Conservation (phyloP, 2,888 invertebrate species). For the Patella caerulea region DNA sequence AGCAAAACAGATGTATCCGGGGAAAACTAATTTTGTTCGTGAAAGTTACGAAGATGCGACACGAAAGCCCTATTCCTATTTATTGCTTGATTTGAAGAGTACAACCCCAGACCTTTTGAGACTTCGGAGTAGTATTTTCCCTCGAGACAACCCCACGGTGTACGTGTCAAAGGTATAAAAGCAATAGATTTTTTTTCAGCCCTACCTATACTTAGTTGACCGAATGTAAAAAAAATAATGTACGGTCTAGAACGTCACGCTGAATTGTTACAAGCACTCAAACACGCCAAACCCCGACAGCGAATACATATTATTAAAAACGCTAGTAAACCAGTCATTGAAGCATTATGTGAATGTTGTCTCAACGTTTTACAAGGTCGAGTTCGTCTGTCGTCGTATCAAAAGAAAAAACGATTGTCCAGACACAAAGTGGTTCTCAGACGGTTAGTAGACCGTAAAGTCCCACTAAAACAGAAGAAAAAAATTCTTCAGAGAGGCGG, state of each 20-base stretch:
- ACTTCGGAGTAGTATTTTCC: no score
- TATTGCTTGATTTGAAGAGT: no score
- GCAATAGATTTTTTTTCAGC: neutral
- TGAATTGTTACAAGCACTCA: neutral
- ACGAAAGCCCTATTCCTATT: no score
- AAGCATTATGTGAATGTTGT: constrained; percentile 3
- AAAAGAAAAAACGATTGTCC: constrained; percentile 13
- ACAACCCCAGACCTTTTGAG: no score
- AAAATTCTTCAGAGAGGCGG: constrained; percentile 15
- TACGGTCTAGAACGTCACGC: neutral
- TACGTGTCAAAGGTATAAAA: constrained; percentile 20
- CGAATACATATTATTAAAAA: constrained; percentile 10
- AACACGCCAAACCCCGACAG: neutral
- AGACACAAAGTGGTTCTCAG: constrained; percentile 5
- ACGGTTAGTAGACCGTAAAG: constrained; percentile 4
- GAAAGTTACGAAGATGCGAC: no score
- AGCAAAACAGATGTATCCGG: constrained; percentile 21
- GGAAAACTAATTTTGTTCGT: no score
- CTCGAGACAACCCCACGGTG: constrained; percentile 9
- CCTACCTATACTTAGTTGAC: neutral
- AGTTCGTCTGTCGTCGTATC: constrained; percentile 10
- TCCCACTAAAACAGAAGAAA: neutral
- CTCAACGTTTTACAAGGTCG: constrained; percentile 14
- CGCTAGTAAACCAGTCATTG: neutral
- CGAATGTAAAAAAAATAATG: neutral